Base-by-base conservation (phyloP, 2,888 invertebrate species). In the Lithodes maja region DNA sequence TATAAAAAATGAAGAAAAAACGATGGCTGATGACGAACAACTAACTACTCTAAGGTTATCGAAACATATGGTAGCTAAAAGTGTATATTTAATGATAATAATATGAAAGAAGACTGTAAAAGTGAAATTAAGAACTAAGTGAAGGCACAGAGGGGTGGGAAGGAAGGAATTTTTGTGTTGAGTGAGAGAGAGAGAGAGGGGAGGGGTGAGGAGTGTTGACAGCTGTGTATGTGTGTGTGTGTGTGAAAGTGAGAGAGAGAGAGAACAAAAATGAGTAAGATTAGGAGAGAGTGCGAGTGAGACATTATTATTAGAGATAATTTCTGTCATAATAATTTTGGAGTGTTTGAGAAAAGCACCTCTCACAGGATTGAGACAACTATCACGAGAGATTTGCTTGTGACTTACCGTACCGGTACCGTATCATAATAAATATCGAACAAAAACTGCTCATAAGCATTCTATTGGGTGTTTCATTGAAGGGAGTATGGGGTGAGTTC, bases 191-290 rank as follows among this genome's bases (percentile, higher is more conserved):
- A 50, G 69, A 49, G 12, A 12, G 52, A 3, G 52, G 77, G n/a
- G 77, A 77, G 77, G n/a, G 77, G 77, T 49, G 77, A 49, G 77
- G n/a, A n/a, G n/a, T 33, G n/a, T 33, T 49, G 77, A 49, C 5
- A 49, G 50, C 3, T 33, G n/a, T 33, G 49, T 33, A 49, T 5
- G 77, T 49, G 77, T 5, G 77, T 5, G 77, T 49, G 77, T 49
- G 77, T 5, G 77, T 5, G 50, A 49, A 50, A 49, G 77, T 49
- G 77, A 77, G 77, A 49, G 50, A 49, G 77, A 49, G 77, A 77
- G 77, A 77, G 77, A 49, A 12, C 49, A 2, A 5, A n/a, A 49
- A 15, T 7, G 0, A n/a, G 74, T 3, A 5, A n/a, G 74, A 74
- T 7, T 15, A 33, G 33, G 74, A 74, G 5, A 74, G 74, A 74